Percentiles rank a stretch among this genome's conserved stretches.
These are phyloP conservation scores for Hydropsyche tenuis DNA, from an alignment of 1,140 invertebrate genomes.

Conservation along the genomic window DNA sequence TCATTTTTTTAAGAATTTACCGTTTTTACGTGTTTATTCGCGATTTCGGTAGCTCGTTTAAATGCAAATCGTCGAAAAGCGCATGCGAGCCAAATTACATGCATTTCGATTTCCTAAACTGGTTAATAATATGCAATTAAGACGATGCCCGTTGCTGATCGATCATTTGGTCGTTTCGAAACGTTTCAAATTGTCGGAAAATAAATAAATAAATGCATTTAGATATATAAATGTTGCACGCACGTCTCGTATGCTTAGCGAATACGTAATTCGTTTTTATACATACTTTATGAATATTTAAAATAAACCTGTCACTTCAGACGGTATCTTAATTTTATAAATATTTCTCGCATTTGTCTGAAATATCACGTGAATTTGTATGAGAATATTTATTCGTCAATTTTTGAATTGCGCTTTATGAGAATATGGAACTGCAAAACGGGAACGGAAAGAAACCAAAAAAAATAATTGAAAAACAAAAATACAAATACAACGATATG, in stretches of 20 bases:
- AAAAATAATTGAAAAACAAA: too few species aligned
- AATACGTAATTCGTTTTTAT: background rate
- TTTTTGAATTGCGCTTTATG: too few species aligned
- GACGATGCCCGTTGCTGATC: constrained; percentile 31
- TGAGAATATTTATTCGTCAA: too few species aligned
- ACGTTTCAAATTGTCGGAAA: background rate
- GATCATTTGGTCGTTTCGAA: constrained; percentile 2
- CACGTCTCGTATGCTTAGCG: background rate
- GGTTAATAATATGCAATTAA: constrained; percentile 45
- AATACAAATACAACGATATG: too few species aligned
- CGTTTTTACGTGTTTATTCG: too few species aligned
- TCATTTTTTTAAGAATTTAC: too few species aligned
- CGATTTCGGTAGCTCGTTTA: background rate
- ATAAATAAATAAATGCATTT: background rate
- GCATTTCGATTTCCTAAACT: constrained; percentile 32
- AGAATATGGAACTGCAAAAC: too few species aligned
- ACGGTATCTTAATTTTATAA: too few species aligned
- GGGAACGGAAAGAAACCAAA: too few species aligned
- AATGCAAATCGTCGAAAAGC: background rate
- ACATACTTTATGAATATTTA: background rate
- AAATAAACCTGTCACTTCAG: too few species aligned
- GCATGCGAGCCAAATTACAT: constrained; percentile 38
- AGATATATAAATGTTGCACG: background rate
- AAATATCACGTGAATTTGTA: too few species aligned
- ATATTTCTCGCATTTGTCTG: too few species aligned